These are phyloP conservation scores for Muscidifurax raptorellus DNA, from an alignment of 1,140 invertebrate species.

Conservation along the genomic window DNA sequence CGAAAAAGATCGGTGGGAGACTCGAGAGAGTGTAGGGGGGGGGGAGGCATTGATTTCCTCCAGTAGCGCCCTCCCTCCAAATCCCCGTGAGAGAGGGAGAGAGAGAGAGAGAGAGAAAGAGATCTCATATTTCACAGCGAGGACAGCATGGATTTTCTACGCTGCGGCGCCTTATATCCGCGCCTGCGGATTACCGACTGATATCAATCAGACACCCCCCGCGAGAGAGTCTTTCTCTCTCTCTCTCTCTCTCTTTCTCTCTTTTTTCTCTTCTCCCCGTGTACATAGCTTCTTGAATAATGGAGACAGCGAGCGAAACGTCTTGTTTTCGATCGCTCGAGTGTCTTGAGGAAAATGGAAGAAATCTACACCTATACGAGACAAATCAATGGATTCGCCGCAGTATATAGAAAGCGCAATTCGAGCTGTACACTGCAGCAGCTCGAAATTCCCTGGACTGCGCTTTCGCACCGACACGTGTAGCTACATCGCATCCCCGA, in stretches of 20 bases:
- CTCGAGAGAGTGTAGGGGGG: constrained; percentile 36
- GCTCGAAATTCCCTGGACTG: constrained; percentile 38
- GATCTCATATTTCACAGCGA: constrained; percentile 73
- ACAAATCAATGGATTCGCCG: constrained; percentile 12
- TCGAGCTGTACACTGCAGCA: background rate
- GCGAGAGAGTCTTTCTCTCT: no score
- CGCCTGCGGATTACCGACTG: constrained; percentile 66
- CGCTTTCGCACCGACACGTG: background rate
- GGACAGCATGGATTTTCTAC: constrained; percentile 72
- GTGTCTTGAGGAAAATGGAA: no score
- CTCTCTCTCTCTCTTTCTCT: no score
- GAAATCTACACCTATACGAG: no score
- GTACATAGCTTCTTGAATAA: background rate
- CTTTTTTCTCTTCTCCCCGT: background rate
- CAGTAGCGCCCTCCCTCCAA: constrained; percentile 64
- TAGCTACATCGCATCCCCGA: background rate
- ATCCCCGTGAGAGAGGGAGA: constrained; percentile 66
- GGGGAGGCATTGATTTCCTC: constrained; percentile 74
- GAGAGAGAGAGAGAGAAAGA: constrained; percentile 43
- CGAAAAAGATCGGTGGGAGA: background rate
- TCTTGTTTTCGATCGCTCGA: no score
- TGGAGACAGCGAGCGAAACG: background rate
- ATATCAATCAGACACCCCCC: constrained; percentile 68
- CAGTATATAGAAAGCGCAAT: no score
- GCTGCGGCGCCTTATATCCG: constrained; percentile 49